These are phyloP conservation scores for Hypomesus transpacificus DNA, from an alignment of 2,113 vertebrate species.

Conservation along the genomic window DNA sequence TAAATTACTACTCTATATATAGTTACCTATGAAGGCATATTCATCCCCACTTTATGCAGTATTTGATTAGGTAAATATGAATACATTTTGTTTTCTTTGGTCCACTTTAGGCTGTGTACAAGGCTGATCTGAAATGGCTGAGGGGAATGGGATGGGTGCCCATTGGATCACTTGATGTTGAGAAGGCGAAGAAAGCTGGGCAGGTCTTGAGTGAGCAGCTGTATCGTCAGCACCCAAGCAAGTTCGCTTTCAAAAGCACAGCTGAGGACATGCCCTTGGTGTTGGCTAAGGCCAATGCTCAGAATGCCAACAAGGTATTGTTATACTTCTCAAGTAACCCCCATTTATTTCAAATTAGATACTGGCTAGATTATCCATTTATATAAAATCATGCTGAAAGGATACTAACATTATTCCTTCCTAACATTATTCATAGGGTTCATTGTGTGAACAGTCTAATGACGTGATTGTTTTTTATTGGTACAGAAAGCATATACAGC, in stretches of 20 bases:
- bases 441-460: not conserved
- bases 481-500: not conserved
- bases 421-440: not conserved
- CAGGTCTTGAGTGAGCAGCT: slow-evolving; percentile 70
- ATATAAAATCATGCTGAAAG: not conserved
- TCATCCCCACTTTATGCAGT: not conserved
- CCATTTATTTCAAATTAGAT: not conserved
- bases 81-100: slow-evolving; percentile 4
- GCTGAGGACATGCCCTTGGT: slow-evolving; percentile 75
- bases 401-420: not conserved
- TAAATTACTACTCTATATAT: no score
- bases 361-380: not conserved
- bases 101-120: slow-evolving; percentile 71
- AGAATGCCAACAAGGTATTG: slow-evolving; percentile 77
- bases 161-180: slow-evolving; percentile 77
- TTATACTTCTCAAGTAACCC: not conserved
- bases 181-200: slow-evolving; percentile 73
- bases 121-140: slow-evolving; percentile 71
- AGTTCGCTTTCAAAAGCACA: slow-evolving; percentile 69
- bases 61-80: not conserved
- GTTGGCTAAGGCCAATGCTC: slow-evolving; percentile 78
- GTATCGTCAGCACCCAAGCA: slow-evolving; percentile 80
- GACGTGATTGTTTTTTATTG: not conserved
- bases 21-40: no score
- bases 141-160: slow-evolving; percentile 82